Conservation (phyloP, 2,888 invertebrate genomes). For the Glaucopsyche alexis region DNA sequence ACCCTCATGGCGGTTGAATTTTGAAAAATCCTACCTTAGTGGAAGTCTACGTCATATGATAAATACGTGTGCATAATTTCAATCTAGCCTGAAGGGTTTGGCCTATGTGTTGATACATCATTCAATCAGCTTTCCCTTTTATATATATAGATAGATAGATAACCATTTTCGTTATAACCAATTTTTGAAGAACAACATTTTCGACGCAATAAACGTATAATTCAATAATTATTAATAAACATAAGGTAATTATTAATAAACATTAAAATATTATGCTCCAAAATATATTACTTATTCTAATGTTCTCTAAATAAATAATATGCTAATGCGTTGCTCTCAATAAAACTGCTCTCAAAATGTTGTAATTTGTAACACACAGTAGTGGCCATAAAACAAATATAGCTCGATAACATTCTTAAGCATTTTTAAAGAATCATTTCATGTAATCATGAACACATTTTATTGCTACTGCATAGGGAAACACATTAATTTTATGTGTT, state of each 20-base stretch:
- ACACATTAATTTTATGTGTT: constrained; percentile 52
- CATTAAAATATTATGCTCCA: neutral
- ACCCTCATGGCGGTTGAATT: too few relatives aligned
- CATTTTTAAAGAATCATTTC: constrained; percentile 22
- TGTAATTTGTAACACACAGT: constrained; percentile 9
- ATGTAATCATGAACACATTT: constrained; percentile 46
- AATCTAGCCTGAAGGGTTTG: too few relatives aligned
- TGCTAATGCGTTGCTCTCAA: neutral
- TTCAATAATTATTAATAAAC: too few relatives aligned
- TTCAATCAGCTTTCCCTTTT: too few relatives aligned
- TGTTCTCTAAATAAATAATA: neutral
- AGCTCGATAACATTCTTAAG: constrained; percentile 7
- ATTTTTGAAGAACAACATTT: too few relatives aligned
- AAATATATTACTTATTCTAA: neutral
- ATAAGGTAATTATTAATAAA: neutral
- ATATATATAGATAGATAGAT: too few relatives aligned
- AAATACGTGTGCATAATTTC: too few relatives aligned
- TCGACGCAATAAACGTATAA: too few relatives aligned
- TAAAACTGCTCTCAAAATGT: constrained; percentile 1
- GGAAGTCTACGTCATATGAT: too few relatives aligned
- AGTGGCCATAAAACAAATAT: constrained; percentile 22
- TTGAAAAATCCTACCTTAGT: too few relatives aligned
- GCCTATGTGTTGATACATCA: too few relatives aligned
- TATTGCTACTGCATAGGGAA: constrained; percentile 68
- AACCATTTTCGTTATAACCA: too few relatives aligned